These are phyloP conservation scores for Lagopus leucura DNA, from an alignment of 2,113 vertebrate genomes.

Conservation along the genomic window DNA sequence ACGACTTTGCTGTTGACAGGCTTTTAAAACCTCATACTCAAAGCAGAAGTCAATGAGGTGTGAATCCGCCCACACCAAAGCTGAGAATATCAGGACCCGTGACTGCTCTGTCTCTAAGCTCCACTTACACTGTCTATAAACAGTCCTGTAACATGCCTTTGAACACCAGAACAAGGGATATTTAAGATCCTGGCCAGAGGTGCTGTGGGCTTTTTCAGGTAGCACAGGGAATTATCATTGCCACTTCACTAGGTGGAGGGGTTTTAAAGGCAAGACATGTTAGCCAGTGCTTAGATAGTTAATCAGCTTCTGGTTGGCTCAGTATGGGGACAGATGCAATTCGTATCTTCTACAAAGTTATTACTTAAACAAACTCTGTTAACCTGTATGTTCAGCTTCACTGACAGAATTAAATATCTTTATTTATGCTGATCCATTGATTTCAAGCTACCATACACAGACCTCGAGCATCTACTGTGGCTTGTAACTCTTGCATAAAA, in stretches of 20 bases:
- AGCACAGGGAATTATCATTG: neutral
- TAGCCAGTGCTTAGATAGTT: neutral
- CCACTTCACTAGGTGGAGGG: neutral
- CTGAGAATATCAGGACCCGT: neutral
- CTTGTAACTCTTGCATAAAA: neutral
- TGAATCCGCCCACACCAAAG: neutral
- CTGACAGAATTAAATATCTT: neutral
- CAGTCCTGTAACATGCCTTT: neutral
- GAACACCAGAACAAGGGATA: neutral
- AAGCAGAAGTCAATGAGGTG: neutral
- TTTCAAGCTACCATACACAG: neutral
- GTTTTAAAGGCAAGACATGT: neutral
- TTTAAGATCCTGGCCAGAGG: neutral
- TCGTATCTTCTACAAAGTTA: neutral
- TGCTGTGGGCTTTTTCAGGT: neutral
- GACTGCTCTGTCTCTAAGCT: neutral
- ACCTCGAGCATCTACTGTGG: neutral
- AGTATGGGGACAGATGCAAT: accelerated
- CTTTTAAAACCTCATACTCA: neutral
- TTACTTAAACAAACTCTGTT: neutral
- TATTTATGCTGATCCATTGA: neutral
- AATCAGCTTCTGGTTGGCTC: neutral
- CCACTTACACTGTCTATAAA: neutral
- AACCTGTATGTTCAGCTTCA: neutral
- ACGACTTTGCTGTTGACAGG: neutral